Evolutionary conservation across 2,888 invertebrate species (phyloP).

Genomic region (Chrysolina haemoptera): DNA sequence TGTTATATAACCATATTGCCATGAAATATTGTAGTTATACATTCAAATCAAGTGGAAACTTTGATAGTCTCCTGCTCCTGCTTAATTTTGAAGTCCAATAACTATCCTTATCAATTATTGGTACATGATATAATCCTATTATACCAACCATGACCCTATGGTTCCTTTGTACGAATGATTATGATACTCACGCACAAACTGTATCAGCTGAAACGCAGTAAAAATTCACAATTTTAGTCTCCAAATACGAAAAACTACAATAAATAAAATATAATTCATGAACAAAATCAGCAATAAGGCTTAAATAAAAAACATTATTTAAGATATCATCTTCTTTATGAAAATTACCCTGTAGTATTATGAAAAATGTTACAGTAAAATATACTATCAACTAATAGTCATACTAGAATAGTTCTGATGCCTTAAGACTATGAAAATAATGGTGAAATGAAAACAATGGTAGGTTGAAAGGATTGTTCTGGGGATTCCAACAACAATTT

Average conservation of each 20-base stretch:
- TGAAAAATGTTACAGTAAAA: conserved; percentile 10
- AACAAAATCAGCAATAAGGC: not conserved
- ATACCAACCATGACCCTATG: no score
- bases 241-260: not conserved
- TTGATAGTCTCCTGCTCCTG: no score
- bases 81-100: no score
- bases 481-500: not conserved
- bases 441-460: not conserved
- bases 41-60: no score
- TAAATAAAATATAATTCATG: not conserved
- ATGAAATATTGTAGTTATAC: no score
- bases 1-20: no score
- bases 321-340: conserved; percentile 7
- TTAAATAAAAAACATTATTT: not conserved
- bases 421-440: not conserved
- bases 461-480: not conserved
- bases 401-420: not conserved
- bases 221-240: no score
- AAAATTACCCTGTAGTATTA: conserved; percentile 28
- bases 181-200: no score
- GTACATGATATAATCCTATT: no score
- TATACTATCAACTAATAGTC: not conserved
- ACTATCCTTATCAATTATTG: no score
- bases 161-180: no score
- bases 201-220: no score